Percentiles rank a stretch among this genome's conserved stretches.
Conservation (phyloP, 2,113 vertebrate species). For the Penelope pileata region DNA sequence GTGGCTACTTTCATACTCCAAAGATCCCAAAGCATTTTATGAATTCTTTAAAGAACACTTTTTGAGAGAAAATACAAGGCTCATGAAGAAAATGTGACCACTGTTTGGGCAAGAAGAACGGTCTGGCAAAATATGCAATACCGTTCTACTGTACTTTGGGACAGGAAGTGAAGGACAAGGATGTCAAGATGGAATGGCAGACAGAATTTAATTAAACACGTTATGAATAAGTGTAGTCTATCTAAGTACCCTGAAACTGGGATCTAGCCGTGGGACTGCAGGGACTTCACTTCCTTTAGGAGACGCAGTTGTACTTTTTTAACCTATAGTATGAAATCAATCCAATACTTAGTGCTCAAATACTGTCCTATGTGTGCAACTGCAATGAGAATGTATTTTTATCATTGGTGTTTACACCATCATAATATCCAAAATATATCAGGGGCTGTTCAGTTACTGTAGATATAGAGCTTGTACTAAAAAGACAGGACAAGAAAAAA, state of each 20-base stretch:
- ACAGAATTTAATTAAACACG: background rate
- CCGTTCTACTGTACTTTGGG: background rate
- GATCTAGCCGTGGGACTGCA: background rate
- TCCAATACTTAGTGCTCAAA: background rate
- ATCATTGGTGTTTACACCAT: background rate
- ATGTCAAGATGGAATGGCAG: background rate
- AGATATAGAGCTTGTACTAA: background rate
- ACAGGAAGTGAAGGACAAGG: background rate
- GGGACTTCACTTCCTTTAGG: background rate
- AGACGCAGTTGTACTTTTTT: background rate
- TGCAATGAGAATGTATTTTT: background rate
- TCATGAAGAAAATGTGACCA: background rate
- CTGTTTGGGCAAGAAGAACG: background rate
- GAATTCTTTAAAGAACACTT: background rate
- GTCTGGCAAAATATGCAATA: background rate
- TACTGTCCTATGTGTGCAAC: background rate
- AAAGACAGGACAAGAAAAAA: background rate
- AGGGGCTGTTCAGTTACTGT: background rate
- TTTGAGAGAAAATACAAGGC: background rate
- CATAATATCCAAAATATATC: background rate
- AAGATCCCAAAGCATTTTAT: slow-evolving; percentile 25
- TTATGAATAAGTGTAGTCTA: background rate
- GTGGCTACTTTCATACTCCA: background rate
- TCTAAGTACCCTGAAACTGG: background rate
- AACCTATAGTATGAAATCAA: background rate